Base-by-base conservation (phyloP, 2,888 invertebrate genomes). In the Dermolepida albohirtum region DNA sequence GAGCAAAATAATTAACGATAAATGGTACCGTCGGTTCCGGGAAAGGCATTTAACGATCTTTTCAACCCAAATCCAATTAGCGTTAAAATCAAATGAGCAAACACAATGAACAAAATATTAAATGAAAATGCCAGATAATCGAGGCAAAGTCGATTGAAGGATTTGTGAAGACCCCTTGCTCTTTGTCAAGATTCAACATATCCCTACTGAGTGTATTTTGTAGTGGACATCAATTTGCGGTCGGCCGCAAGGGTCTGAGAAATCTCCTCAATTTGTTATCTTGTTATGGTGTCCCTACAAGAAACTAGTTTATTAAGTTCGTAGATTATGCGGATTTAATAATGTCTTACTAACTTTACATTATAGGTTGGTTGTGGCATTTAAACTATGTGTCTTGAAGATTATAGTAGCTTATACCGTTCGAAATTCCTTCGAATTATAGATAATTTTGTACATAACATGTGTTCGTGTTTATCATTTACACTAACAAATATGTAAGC, bases 171-270 rank as follows among this genome's bases (percentile, higher is more conserved):
- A 44, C 44, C 47, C 8, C 47, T 47, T 14, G 14, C 47, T 39
- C 54, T 40, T 54, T 54, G 34, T 54, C 40, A 40, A 40, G 29
- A 54, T 17, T 29, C 29, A 22, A 29, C 29, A 8, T 22, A 17
- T 41, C 41, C 55, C 55, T 43, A 22, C 29, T 39, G 50, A 51
- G 64, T 50, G 39, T 29, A 16, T 40, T 63, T 50, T 14, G 50
- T 14, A 69, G 67, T 70, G 71, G 72, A 72, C 72, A 70, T 71
- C 72, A 71, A 72, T 72, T 72, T 72, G 72, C 62, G 70, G 71
- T 69, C 54, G 55, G 55, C 70, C 69, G 69, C 59, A 63, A 70
- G 69, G 72, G 67, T 54, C 64, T 57, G 70, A 65, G 64, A 70
- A 71, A 72, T 70, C 72, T 68, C 66, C 70, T 70, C 71, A 72